phyloP scores from a whole-genome alignment of 2,113 vertebrate species.

The Shinisaurus crocodilurus region DNA sequence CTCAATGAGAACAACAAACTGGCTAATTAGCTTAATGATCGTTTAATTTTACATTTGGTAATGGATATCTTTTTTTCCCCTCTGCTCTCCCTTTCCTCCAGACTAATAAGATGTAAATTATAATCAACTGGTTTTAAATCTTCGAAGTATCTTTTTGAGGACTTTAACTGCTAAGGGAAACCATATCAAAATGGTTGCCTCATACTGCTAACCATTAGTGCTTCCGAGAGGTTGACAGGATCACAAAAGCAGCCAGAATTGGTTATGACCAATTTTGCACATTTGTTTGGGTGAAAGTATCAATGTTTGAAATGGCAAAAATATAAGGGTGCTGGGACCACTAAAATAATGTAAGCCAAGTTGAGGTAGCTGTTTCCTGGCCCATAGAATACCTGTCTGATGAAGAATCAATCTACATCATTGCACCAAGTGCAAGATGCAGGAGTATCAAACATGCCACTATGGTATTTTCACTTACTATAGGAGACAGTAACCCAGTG shows the following conservation, averaged over 20 bases:
- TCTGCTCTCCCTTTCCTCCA: slow-evolving; percentile 23
- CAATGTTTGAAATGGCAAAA: slow-evolving; percentile 9
- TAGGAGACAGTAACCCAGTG: background rate
- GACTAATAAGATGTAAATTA: slow-evolving; percentile 68
- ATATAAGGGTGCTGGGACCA: background rate
- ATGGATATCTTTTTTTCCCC: slow-evolving; percentile 49
- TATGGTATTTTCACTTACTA: background rate
- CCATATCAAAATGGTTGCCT: background rate
- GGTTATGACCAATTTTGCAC: background rate
- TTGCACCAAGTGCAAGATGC: background rate
- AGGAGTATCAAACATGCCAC: background rate
- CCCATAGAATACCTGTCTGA: too few relatives aligned
- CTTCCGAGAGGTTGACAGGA: background rate
- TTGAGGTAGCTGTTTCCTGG: background rate
- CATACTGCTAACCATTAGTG: background rate
- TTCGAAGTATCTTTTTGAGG: slow-evolving; percentile 49
- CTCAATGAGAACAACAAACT: slow-evolving; percentile 66
- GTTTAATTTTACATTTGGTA: slow-evolving; percentile 77
- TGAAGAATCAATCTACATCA: background rate
- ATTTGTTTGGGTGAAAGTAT: background rate
- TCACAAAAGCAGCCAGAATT: background rate
- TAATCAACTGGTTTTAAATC: slow-evolving; percentile 67
- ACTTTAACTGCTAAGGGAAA: slow-evolving; percentile 50
- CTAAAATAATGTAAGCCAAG: background rate
- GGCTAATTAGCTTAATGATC: slow-evolving; percentile 71